Conservation (phyloP, 2,797 vertebrate species). For the Scomberomorus guttatus region DNA sequence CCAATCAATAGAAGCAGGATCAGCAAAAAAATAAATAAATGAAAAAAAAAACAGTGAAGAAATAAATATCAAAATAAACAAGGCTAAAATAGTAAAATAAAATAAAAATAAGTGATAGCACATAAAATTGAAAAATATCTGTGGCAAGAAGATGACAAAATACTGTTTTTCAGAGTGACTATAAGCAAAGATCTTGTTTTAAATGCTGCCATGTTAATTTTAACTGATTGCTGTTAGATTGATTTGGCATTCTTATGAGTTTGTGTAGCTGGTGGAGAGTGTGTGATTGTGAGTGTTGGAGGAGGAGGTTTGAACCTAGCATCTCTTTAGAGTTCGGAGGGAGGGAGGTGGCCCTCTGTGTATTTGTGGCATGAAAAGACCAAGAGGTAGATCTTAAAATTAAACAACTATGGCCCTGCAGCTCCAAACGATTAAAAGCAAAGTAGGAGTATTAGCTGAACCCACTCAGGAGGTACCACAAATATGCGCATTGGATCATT, state of each 20-base stretch:
- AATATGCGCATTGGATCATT: conserved; percentile 29
- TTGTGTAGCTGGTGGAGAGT: conserved; percentile 1
- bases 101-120: not conserved
- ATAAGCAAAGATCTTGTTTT: not conserved
- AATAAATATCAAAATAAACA: conserved; percentile 62
- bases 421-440: conserved; percentile 30
- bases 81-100: not conserved
- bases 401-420: conserved; percentile 1
- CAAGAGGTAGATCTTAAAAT: conserved; percentile 27
- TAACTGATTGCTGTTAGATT: not conserved
- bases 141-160: not conserved
- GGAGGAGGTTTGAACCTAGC: not conserved
- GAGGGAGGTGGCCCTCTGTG: not conserved
- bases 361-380: conserved; percentile 5
- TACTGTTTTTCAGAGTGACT: not conserved
- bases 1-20: conserved; percentile 75
- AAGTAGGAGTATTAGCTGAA: conserved; percentile 26
- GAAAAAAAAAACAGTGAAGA: conserved; percentile 20
- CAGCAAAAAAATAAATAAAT: conserved; percentile 70
- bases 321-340: not conserved
- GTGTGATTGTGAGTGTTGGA: too few relatives aligned
- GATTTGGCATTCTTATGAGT: conserved; percentile 6
- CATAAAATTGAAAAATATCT: not conserved
- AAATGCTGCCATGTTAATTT: conserved; percentile 13
- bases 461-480: conserved; percentile 29